Percentiles rank a stretch among this genome's conserved stretches.
Evolutionary conservation across 2,113 vertebrate species (phyloP).

Genomic region (Jacana jacana): DNA sequence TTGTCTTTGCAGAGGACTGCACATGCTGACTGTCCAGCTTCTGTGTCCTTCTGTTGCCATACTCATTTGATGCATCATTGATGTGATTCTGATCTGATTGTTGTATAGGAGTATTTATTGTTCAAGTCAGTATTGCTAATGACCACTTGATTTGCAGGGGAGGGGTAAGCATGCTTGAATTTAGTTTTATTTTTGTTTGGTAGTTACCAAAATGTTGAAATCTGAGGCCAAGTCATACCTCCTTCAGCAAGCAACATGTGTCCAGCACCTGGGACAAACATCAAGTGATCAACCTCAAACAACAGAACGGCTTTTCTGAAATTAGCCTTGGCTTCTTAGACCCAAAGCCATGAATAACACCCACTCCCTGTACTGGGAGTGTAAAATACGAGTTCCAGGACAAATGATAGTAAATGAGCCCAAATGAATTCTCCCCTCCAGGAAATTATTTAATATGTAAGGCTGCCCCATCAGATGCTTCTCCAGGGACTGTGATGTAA

Average conservation of each 20-base stretch:
- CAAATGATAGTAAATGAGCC: slow-evolving; percentile 30
- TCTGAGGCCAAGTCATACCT: not conserved
- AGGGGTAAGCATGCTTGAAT: not conserved
- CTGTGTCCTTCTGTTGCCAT: not conserved
- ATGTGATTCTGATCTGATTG: not conserved
- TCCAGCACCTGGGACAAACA: slow-evolving; percentile 36
- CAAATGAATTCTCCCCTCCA: slow-evolving; percentile 29
- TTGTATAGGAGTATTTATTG: not conserved
- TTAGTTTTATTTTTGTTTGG: slow-evolving; percentile 35
- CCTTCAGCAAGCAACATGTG: slow-evolving; percentile 33
- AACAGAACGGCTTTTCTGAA: slow-evolving; percentile 16
- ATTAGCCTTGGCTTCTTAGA: not conserved
- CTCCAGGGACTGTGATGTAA: slow-evolving; percentile 52
- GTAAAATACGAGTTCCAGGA: not conserved
- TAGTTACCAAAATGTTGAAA: not conserved
- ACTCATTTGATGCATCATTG: not conserved
- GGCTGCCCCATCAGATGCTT: not conserved
- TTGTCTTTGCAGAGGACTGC: not conserved
- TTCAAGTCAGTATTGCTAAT: not conserved
- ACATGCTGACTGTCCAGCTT: not conserved
- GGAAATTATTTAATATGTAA: slow-evolving; percentile 28
- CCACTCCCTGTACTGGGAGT: not conserved
- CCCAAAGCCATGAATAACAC: slow-evolving; percentile 31
- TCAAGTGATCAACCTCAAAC: slow-evolving; percentile 1
- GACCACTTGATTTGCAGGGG: not conserved